phyloP scores from a whole-genome alignment of 1,140 invertebrate genomes.

The Nixonia krombeini region DNA sequence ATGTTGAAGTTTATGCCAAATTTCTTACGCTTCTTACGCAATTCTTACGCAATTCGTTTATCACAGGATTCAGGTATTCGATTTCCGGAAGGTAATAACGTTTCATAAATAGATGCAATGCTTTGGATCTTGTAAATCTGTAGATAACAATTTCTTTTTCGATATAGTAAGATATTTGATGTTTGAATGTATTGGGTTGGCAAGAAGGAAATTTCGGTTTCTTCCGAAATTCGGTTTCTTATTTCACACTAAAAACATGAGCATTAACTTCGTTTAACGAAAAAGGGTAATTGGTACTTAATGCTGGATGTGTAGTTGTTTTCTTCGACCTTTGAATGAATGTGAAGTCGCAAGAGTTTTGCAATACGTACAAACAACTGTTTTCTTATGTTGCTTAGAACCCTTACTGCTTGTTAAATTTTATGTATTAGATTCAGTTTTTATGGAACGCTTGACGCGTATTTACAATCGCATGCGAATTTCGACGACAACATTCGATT shows the following conservation, averaged over 20 bases:
- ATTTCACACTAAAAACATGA: no score
- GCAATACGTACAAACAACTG: constrained; percentile 13
- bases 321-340: no score
- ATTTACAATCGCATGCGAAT: not conserved
- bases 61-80: constrained; percentile 8
- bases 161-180: no score
- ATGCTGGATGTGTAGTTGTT: no score
- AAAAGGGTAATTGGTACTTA: no score
- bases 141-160: no score
- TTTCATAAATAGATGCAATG: constrained; percentile 8
- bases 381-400: not conserved
- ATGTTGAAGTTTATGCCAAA: constrained; percentile 14
- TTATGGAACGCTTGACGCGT: not conserved
- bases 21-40: no score
- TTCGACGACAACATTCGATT: not conserved
- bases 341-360: constrained; percentile 15
- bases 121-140: not conserved
- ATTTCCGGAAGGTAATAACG: not conserved
- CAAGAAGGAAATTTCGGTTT: no score
- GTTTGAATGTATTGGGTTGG: no score
- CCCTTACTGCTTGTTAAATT: no score
- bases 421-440: not conserved
- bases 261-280: no score
- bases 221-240: no score
- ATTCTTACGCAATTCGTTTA: not conserved